These are phyloP conservation scores for Chaetodon trifascialis DNA, from an alignment of 2,113 vertebrate genomes.

Conservation along the genomic window DNA sequence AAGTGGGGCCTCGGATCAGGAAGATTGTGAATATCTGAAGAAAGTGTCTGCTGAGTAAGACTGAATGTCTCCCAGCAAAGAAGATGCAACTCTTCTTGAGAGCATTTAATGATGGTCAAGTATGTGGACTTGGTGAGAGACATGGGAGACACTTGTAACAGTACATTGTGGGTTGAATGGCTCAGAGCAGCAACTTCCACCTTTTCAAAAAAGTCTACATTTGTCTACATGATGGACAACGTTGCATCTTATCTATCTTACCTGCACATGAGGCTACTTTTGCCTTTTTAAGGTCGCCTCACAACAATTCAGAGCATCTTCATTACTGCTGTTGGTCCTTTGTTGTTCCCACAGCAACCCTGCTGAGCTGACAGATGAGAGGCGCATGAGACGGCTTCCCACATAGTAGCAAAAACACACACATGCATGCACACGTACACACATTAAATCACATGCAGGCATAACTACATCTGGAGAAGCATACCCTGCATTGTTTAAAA, in stretches of 20 bases:
- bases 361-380: conserved; percentile 80
- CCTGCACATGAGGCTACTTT: conserved; percentile 54
- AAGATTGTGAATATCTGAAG: conserved; percentile 13
- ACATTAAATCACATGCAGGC: conserved; percentile 15
- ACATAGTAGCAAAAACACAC: conserved; percentile 56
- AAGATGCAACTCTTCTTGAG: not conserved
- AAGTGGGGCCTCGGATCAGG: not conserved
- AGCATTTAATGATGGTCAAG: not conserved
- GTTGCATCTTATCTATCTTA: not conserved
- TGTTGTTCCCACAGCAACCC: conserved; percentile 84
- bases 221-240: not conserved
- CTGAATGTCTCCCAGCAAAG: not conserved
- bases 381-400: conserved; percentile 74
- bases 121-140: not conserved
- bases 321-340: conserved; percentile 74
- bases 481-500: conserved; percentile 78
- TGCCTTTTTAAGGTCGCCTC: conserved; percentile 77
- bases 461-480: conserved; percentile 69
- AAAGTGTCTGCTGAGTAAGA: conserved; percentile 23
- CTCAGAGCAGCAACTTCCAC: not conserved
- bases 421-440: not conserved
- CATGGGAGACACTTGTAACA: conserved; percentile 1
- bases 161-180: conserved; percentile 21
- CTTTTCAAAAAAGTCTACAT: not conserved
- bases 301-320: conserved; percentile 77